A percentile compares a stretch with the other conserved stretches of the same genome.
These are phyloP conservation scores for Cebus imitator DNA, from an alignment of 2,113 vertebrate genomes.

Conservation along the genomic window DNA sequence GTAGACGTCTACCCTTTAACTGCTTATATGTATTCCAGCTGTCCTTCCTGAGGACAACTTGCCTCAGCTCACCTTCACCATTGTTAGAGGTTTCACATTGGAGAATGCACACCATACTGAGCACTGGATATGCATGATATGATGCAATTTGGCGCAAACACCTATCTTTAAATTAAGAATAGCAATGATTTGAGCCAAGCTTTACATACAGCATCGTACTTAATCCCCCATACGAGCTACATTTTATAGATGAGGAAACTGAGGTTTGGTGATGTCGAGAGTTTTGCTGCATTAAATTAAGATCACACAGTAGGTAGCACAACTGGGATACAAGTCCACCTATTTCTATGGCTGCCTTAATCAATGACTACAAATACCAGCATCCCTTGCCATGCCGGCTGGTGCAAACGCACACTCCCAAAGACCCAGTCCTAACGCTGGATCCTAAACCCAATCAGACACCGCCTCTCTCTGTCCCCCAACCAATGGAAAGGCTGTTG, in stretches of 20 bases:
- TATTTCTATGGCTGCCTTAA: not conserved
- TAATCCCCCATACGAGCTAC: not conserved
- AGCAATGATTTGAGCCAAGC: not conserved
- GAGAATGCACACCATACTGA: not conserved
- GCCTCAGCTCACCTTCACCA: not conserved
- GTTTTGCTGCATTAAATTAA: not conserved
- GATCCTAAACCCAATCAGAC: slow-evolving; percentile 78
- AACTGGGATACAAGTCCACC: not conserved
- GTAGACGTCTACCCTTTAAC: not conserved
- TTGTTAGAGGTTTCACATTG: not conserved
- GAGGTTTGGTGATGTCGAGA: not conserved
- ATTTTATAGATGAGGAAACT: not conserved
- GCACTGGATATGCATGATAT: not conserved
- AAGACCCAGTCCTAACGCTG: slow-evolving; percentile 63
- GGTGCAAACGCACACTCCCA: not conserved
- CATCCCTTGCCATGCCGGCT: slow-evolving; percentile 40
- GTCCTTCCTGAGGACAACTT: not conserved
- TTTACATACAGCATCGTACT: not conserved
- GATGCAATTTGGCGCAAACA: not conserved
- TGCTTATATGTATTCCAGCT: not conserved
- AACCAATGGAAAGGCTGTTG: slow-evolving; percentile 94
- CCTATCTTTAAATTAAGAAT: not conserved
- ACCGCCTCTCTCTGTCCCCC: slow-evolving; percentile 37
- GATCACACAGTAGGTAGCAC: not conserved
- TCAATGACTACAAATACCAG: slow-evolving; percentile 87